These are phyloP conservation scores for Antidorcas marsupialis DNA, from an alignment of 2,113 vertebrate species.

Conservation along the genomic window DNA sequence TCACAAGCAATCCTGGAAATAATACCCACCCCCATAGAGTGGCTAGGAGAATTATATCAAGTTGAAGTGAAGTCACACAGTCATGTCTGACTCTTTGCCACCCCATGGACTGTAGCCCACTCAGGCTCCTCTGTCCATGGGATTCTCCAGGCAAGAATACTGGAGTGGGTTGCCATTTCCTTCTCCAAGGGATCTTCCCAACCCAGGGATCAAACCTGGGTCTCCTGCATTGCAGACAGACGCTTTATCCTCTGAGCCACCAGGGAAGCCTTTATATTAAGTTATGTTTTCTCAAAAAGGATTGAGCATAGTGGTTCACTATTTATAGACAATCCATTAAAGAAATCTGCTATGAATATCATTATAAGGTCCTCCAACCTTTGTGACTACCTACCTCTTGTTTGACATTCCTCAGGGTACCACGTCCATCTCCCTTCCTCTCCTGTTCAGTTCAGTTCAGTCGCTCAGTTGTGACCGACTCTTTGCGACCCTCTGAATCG, in stretches of 20 bases:
- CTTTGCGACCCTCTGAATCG: too few relatives aligned
- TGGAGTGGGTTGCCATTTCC: too few relatives aligned
- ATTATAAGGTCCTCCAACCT: not conserved
- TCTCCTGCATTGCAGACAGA: too few relatives aligned
- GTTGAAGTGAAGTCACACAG: not conserved
- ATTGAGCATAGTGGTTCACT: not conserved
- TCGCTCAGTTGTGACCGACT: too few relatives aligned
- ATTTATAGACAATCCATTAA: not conserved
- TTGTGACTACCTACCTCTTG: not conserved
- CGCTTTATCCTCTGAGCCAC: too few relatives aligned
- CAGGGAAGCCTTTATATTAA: not conserved
- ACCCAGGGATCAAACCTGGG: too few relatives aligned
- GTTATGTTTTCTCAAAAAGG: not conserved
- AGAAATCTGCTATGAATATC: not conserved
- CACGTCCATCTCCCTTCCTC: not conserved
- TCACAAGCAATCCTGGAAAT: not conserved
- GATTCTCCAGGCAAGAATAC: too few relatives aligned
- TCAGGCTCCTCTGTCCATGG: too few relatives aligned
- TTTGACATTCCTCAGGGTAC: not conserved
- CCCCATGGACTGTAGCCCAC: too few relatives aligned
- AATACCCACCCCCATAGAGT: not conserved
- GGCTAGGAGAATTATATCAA: not conserved
- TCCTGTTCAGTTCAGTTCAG: not conserved
- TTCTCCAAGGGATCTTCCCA: too few relatives aligned
- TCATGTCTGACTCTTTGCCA: too few relatives aligned